These are phyloP conservation scores for Tribolium freemani DNA, from an alignment of 2,888 invertebrate genomes.

Conservation along the genomic window DNA sequence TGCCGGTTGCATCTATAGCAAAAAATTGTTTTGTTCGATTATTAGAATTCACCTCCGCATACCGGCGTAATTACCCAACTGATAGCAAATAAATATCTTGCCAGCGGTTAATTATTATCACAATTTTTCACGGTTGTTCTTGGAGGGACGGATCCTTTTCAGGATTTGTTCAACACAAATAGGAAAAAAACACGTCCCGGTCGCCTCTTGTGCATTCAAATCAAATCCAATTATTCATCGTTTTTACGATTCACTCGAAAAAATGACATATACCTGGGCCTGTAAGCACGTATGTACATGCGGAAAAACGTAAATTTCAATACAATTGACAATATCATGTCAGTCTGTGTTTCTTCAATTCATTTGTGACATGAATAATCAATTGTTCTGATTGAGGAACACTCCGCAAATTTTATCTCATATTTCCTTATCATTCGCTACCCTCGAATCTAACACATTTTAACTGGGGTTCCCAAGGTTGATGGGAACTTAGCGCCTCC, in stretches of 20 bases:
- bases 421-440: conserved; percentile 51
- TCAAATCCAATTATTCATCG: conserved; percentile 12
- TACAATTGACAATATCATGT: conserved; percentile 42
- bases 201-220: not conserved
- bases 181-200: not conserved
- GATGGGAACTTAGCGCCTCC: conserved; percentile 62
- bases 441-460: conserved; percentile 56
- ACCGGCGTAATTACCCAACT: conserved; percentile 15
- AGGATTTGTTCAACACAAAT: not conserved
- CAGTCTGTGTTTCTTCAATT: not conserved
- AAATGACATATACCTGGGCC: conserved; percentile 5
- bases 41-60: conserved; percentile 19
- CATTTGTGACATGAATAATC: conserved; percentile 20
- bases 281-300: not conserved
- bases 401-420: conserved; percentile 23
- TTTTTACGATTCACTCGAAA: conserved; percentile 26
- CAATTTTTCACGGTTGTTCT: conserved; percentile 9
- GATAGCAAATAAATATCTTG: conserved; percentile 16
- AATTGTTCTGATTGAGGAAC: conserved; percentile 4
- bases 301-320: conserved; percentile 21
- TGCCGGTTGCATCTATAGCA: conserved; percentile 6
- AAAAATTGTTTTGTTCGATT: conserved; percentile 27
- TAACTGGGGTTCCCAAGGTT: conserved; percentile 54
- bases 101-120: not conserved
- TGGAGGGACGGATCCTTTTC: too few relatives aligned